Evolutionary conservation across 2,797 vertebrate genomes (phyloP), one percentile per base, ranked within the genome.

Genomic region (Sardinella longiceps): DNA sequence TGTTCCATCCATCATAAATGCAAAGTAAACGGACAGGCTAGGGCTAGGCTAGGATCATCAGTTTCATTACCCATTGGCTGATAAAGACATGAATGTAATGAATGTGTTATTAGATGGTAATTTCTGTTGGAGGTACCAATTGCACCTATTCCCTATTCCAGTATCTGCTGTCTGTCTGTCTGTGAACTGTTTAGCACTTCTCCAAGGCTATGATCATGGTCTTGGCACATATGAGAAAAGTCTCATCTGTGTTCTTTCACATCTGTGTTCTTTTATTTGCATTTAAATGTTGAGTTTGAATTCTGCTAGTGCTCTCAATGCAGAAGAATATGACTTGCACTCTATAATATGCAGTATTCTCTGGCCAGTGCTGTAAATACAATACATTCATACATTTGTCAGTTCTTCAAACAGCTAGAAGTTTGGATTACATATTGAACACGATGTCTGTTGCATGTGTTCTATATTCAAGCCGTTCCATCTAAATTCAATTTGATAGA

Each of bases 341-440:
- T 37, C 15, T 5, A 20, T 15, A 37, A 18, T 48, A 2, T 74
- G 66, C n/a, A n/a, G n/a, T 66, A 15, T 37, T 74, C 66, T 74
- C 12, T 74, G 14, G 33, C 3, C 37, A 37, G 25, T 74, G 5
- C 30, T 4, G 23, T 1, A 43, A 39, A 23, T 23, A 77, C 70
- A 77, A 18, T 37, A 33, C 33, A 14, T 66, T 30, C 5, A 74
- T 77, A 20, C 33, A 77, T 77, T 74, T 39, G 14, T 74, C 14
- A 1, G 1, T 33, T 74, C 14, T 4, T 37, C 14, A 15, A 18
- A 77, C 18, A 23, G 18, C 70, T 43, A 43, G 33, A 77, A 7
- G 70, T 77, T 77, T 77, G 7, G 70, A 77, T 77, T 77, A 77
- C 70, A 77, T 77, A 77, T 77, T 33, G 70, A 77, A 77, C 70